Percentiles rank a stretch among this genome's conserved stretches.
Conservation (phyloP, 2,797 vertebrate genomes). For the Coreius guichenoti region DNA sequence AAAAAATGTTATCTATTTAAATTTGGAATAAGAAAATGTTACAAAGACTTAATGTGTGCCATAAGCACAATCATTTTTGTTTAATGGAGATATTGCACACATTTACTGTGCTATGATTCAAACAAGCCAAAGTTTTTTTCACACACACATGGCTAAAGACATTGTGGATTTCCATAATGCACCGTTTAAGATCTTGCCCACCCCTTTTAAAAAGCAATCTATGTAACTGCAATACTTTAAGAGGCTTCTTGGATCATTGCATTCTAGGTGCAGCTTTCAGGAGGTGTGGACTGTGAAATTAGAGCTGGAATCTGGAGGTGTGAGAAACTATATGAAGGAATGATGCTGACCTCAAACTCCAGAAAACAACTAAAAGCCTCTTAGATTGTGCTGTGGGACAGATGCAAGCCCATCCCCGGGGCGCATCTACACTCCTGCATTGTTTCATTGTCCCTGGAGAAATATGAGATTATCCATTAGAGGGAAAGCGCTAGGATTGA, state of each 20-base stretch:
- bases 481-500: conserved; percentile 5
- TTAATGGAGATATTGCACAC: not conserved
- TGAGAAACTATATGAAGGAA: conserved; percentile 1
- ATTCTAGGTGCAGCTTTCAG: conserved; percentile 1
- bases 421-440: conserved; percentile 3
- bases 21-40: too few relatives aligned
- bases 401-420: not conserved
- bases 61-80: not conserved
- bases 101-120: not conserved
- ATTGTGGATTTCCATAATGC: not conserved
- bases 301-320: conserved; percentile 31
- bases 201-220: conserved; percentile 26
- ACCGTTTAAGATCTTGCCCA: not conserved
- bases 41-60: not conserved
- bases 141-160: not conserved
- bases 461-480: conserved; percentile 42
- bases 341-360: conserved; percentile 24
- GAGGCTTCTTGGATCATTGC: conserved; percentile 37
- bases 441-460: conserved; percentile 30
- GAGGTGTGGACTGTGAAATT: conserved; percentile 38
- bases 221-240: conserved; percentile 39
- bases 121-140: not conserved
- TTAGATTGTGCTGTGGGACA: conserved; percentile 20
- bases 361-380: conserved; percentile 43
- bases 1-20: too few relatives aligned